These are phyloP conservation scores for Tympanoctomys barrerae DNA, from an alignment of 2,797 vertebrate species.

Conservation along the genomic window DNA sequence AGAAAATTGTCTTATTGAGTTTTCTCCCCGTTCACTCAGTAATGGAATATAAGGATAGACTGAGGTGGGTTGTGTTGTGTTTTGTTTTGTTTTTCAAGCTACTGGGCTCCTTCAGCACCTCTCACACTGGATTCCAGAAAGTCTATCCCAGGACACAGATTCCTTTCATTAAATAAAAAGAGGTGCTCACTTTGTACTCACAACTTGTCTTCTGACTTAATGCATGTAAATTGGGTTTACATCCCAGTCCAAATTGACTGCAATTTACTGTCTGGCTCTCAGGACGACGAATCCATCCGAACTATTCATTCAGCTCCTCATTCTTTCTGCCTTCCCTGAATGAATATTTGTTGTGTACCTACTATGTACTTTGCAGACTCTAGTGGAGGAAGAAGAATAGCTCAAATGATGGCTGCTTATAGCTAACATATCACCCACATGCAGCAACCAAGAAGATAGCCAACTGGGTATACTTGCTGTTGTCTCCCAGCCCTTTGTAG, in stretches of 20 bases:
- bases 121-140: conserved; percentile 56
- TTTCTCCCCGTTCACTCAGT: conserved; percentile 57
- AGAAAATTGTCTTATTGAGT: conserved; percentile 64
- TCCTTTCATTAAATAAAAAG: conserved; percentile 61
- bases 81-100: conserved; percentile 59
- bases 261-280: conserved; percentile 49
- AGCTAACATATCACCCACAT: background rate
- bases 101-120: conserved; percentile 12
- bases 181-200: background rate
- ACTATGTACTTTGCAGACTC: background rate
- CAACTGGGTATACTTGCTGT: background rate
- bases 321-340: background rate
- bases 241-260: background rate
- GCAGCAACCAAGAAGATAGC: background rate
- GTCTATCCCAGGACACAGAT: conserved; percentile 1
- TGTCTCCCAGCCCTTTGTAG: background rate
- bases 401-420: background rate
- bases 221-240: conserved; percentile 40
- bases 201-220: background rate
- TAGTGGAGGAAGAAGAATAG: background rate
- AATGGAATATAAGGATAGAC: conserved; percentile 53
- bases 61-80: background rate
- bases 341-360: background rate
- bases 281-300: background rate
- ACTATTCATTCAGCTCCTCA: background rate